Evolutionary conservation across 2,113 vertebrate genomes (phyloP).

Genomic region (Microcebus tavaratra): DNA sequence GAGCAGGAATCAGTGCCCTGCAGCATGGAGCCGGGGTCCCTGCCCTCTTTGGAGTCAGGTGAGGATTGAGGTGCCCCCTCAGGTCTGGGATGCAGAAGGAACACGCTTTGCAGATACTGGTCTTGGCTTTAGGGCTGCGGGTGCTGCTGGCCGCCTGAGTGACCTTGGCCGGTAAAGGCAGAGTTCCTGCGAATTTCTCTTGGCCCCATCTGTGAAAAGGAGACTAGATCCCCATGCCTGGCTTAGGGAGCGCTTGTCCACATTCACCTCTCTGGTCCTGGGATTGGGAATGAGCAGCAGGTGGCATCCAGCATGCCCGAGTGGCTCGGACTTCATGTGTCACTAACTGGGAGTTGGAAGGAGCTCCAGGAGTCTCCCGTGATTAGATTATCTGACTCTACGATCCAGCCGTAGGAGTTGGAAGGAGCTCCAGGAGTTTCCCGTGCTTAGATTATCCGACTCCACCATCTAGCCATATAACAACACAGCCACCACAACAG

Average conservation of each 20-base stretch:
- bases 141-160: fast-evolving
- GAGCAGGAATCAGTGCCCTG: too few species aligned
- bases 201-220: fast-evolving
- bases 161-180: neutral
- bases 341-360: neutral
- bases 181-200: neutral
- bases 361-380: too few species aligned
- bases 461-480: fast-evolving
- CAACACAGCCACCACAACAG: too few species aligned
- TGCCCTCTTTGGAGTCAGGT: neutral
- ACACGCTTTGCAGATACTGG: neutral
- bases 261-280: neutral
- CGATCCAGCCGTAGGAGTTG: neutral
- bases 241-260: fast-evolving
- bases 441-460: neutral
- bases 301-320: neutral
- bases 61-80: neutral
- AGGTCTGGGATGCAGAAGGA: neutral
- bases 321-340: neutral
- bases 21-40: neutral
- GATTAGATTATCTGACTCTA: too few species aligned
- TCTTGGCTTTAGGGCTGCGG: neutral
- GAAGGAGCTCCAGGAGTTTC: neutral
- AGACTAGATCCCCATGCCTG: neutral
- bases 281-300: too few species aligned